Percentiles rank a stretch among this genome's conserved stretches.
These are phyloP conservation scores for Tetramorium alpestre DNA, from an alignment of 1,140 invertebrate genomes.

Conservation along the genomic window DNA sequence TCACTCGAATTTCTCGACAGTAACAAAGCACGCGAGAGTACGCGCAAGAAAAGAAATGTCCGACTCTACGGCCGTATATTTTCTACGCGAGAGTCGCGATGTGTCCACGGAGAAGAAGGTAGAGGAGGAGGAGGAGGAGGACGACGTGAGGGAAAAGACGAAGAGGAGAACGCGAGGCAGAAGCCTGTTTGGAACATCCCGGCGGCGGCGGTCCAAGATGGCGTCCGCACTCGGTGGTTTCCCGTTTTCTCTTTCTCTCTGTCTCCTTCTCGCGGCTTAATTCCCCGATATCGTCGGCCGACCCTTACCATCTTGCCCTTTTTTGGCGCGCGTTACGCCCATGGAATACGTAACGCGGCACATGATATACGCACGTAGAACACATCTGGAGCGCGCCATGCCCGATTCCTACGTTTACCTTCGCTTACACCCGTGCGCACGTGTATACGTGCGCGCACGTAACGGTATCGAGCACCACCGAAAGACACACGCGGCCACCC, in stretches of 20 bases:
- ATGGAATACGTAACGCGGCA: conserved; percentile 68
- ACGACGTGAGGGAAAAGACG: background rate
- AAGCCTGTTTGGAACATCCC: conserved; percentile 55
- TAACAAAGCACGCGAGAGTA: conserved; percentile 14
- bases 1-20: conserved; percentile 1
- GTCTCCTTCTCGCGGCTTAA: conserved; percentile 57
- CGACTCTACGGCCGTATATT: conserved; percentile 6
- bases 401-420: conserved; percentile 4
- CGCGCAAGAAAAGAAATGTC: background rate
- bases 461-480: conserved; percentile 25
- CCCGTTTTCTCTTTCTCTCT: conserved; percentile 38
- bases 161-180: conserved; percentile 1
- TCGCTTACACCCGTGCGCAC: background rate
- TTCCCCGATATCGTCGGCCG: conserved; percentile 62
- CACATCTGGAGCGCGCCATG: conserved; percentile 59
- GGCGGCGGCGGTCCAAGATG: conserved; percentile 59
- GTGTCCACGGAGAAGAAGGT: background rate
- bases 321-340: conserved; percentile 66
- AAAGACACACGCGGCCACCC: conserved; percentile 54
- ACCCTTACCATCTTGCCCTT: conserved; percentile 36
- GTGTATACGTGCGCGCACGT: background rate
- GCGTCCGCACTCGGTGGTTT: conserved; percentile 46
- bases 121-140: background rate
- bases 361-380: conserved; percentile 46
- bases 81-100: conserved; percentile 17